Percentiles rank a stretch among this genome's conserved stretches.
Evolutionary conservation across 1,140 invertebrate genomes (phyloP).

Genomic region (Spodoptera frugiperda): DNA sequence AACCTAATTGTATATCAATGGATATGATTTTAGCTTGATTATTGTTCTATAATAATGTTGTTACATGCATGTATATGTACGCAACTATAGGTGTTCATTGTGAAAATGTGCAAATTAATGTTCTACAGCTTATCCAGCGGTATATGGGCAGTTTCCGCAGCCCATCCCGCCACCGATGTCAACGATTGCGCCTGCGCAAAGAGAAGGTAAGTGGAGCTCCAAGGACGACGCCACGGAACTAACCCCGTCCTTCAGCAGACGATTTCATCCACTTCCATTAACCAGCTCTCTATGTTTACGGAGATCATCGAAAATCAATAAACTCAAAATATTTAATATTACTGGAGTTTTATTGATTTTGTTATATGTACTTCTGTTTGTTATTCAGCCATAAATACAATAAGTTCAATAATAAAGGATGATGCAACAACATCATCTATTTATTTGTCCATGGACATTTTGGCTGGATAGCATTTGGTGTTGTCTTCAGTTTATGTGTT

Average conservation of each 20-base stretch:
- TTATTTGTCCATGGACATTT: not conserved
- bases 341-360: slow-evolving; percentile 7
- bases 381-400: not conserved
- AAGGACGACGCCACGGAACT: slow-evolving; percentile 27
- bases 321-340: not conserved
- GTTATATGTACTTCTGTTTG: not conserved
- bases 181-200: slow-evolving; percentile 95
- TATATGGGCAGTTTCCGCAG: slow-evolving; percentile 98
- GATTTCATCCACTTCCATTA: slow-evolving; percentile 27
- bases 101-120: slow-evolving; percentile 86
- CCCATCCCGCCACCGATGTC: slow-evolving; percentile 96
- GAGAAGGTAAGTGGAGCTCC: slow-evolving; percentile 94
- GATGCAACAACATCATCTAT: no score
- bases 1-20: slow-evolving; percentile 18
- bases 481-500: not conserved
- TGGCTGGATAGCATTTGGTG: slow-evolving; percentile 5
- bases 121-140: slow-evolving; percentile 96
- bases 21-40: slow-evolving; percentile 40
- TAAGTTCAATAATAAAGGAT: no score
- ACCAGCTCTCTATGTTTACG: not conserved
- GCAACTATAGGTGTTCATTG: slow-evolving; percentile 84
- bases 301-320: slow-evolving; percentile 14
- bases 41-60: slow-evolving; percentile 25
- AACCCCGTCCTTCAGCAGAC: slow-evolving; percentile 29
- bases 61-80: slow-evolving; percentile 68